These are phyloP conservation scores for Otolemur garnettii DNA, from an alignment of 2,113 vertebrate genomes.

Conservation along the genomic window DNA sequence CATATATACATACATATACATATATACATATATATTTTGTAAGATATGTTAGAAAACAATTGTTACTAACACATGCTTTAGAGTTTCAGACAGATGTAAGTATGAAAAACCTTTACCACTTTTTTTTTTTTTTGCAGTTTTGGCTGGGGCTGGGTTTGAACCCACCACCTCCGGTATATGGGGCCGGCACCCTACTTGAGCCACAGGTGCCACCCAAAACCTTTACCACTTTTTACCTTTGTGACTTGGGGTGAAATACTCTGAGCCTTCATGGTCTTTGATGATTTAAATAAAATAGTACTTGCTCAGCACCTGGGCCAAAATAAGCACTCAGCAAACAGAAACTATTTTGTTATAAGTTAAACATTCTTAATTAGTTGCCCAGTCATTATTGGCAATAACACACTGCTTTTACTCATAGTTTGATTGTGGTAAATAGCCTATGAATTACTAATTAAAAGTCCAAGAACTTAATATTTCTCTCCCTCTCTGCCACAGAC, in stretches of 20 bases:
- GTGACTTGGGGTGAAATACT: constrained; percentile 1
- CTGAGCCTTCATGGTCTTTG: not conserved
- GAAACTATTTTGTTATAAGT: not conserved
- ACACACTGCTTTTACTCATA: not conserved
- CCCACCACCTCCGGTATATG: no score
- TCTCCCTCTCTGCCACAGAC: constrained; percentile 85
- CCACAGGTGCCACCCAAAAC: not conserved
- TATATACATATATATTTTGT: not conserved
- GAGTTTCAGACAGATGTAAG: not conserved
- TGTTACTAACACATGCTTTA: not conserved
- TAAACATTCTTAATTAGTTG: not conserved
- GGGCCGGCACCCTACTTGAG: no score
- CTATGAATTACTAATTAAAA: constrained; percentile 9
- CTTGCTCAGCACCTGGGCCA: not conserved
- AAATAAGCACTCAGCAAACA: not conserved
- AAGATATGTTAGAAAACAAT: not conserved
- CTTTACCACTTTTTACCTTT: constrained; percentile 5
- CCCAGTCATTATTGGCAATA: not conserved
- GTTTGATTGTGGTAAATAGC: constrained; percentile 16
- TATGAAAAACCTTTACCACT: constrained; percentile 5
- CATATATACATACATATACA: not conserved
- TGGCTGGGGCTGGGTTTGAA: no score
- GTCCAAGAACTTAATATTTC: constrained; percentile 7
- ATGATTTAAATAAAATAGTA: constrained; percentile 6
- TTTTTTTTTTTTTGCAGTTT: not conserved